A percentile compares a stretch with the other conserved stretches of the same genome.
These are phyloP conservation scores for Scarus forsteni DNA, from an alignment of 2,797 vertebrate species.

Conservation along the genomic window DNA sequence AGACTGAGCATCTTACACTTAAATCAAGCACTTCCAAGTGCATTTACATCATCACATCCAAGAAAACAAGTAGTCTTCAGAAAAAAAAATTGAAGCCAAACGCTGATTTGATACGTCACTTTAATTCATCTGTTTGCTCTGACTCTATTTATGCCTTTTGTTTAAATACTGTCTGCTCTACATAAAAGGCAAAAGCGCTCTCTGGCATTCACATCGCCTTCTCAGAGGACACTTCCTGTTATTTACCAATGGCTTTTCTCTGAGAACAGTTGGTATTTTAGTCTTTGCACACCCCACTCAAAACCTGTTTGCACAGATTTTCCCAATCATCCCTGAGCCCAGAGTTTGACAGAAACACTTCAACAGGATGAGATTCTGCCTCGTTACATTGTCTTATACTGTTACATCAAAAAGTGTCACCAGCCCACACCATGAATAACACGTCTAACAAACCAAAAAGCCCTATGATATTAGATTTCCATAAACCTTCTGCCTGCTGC, in stretches of 20 bases:
- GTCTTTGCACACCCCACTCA: slow-evolving; percentile 81
- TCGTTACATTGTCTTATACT: slow-evolving; percentile 80
- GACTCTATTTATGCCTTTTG: slow-evolving; percentile 51
- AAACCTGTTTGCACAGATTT: slow-evolving; percentile 84
- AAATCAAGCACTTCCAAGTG: background rate
- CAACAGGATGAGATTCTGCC: slow-evolving; percentile 81
- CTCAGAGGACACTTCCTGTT: slow-evolving; percentile 67
- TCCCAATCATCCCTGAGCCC: slow-evolving; percentile 80
- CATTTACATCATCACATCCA: background rate
- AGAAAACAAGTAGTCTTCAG: slow-evolving; percentile 1
- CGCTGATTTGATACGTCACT: slow-evolving; percentile 10
- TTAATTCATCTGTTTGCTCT: slow-evolving; percentile 36
- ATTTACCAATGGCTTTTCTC: slow-evolving; percentile 76
- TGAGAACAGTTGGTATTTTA: slow-evolving; percentile 79
- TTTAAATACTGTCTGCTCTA: slow-evolving; percentile 48
- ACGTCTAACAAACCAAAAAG: slow-evolving; percentile 80
- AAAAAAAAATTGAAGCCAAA: slow-evolving; percentile 4
- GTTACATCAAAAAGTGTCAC: slow-evolving; percentile 82
- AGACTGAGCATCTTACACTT: background rate
- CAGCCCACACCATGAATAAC: slow-evolving; percentile 79
- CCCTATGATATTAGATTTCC: slow-evolving; percentile 81
- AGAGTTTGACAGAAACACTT: slow-evolving; percentile 81
- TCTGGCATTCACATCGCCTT: slow-evolving; percentile 55
- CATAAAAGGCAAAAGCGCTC: slow-evolving; percentile 44
- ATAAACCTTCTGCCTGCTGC: slow-evolving; percentile 78